phyloP scores from a whole-genome alignment of 2,888 invertebrate genomes.

The Lepas anatifera region DNA sequence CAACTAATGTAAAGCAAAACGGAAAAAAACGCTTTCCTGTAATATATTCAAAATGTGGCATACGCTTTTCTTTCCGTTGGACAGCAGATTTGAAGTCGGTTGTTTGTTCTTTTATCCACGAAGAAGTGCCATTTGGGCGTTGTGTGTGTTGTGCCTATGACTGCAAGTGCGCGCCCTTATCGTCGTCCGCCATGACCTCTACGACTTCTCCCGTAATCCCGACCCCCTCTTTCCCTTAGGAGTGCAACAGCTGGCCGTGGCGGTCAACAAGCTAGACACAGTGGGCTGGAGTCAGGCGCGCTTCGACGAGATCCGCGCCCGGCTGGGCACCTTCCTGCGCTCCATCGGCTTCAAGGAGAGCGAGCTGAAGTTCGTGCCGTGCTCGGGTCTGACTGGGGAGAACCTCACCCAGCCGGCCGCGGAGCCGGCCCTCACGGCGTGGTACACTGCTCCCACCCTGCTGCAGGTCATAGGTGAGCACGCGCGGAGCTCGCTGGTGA shows the following conservation, averaged over 20 bases:
- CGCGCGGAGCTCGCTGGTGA: background rate
- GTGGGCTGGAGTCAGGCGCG: constrained; percentile 83
- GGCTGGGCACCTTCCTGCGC: constrained; percentile 68
- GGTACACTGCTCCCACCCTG: constrained; percentile 75
- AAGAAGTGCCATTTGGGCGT: no score
- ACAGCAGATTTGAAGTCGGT: no score
- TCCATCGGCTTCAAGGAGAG: constrained; percentile 82
- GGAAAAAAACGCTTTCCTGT: no score
- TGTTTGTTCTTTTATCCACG: no score
- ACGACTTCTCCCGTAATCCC: no score
- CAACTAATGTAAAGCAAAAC: no score
- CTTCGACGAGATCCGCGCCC: constrained; percentile 75
- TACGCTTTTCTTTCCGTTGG: no score
- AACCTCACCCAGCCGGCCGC: constrained; percentile 64
- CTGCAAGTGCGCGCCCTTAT: no score
- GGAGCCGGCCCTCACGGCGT: constrained; percentile 44
- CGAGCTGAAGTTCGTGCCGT: constrained; percentile 81
- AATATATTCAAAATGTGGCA: no score
- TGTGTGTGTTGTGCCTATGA: no score
- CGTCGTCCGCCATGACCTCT: no score
- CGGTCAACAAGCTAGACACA: constrained; percentile 95
- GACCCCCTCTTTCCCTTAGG: no score
- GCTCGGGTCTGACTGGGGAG: constrained; percentile 91
- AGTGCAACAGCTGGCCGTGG: constrained; percentile 84
- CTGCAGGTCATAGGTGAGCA: constrained; percentile 64